phyloP scores from a whole-genome alignment of 2,888 invertebrate genomes.

The Bruchidius siliquastri region DNA sequence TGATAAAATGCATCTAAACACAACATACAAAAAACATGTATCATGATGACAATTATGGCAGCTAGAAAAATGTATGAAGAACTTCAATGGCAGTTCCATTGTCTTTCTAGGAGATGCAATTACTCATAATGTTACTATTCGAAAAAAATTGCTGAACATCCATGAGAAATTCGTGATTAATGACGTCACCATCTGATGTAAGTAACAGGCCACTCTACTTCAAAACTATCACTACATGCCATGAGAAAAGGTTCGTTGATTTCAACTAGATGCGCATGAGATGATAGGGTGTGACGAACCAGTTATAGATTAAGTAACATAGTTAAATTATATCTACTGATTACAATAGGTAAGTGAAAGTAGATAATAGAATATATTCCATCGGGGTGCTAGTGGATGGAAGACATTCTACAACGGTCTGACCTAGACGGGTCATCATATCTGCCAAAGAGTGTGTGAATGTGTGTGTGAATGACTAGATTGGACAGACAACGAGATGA shows the following conservation, averaged over 20 bases:
- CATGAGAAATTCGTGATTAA: not conserved
- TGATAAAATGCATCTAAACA: too few species aligned
- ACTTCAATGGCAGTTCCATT: too few species aligned
- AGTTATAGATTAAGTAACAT: conserved; percentile 31
- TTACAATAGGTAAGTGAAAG: conserved; percentile 27
- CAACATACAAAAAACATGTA: too few species aligned
- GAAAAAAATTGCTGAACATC: too few species aligned
- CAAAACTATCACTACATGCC: conserved; percentile 19
- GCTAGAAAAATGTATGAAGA: too few species aligned
- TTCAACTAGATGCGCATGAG: conserved; percentile 40
- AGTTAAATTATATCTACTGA: conserved; percentile 37
- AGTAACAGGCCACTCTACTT: not conserved
- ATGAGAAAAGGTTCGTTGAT: conserved; percentile 24
- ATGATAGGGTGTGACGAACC: conserved; percentile 44
- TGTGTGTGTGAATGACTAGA: conserved; percentile 17
- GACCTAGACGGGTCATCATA: not conserved
- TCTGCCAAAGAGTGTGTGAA: conserved; percentile 8
- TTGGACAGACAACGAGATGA: conserved; percentile 11
- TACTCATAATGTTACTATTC: too few species aligned
- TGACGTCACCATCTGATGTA: not conserved
- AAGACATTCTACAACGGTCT: not conserved
- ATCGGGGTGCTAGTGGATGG: conserved; percentile 16
- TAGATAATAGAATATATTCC: conserved; percentile 32
- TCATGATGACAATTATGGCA: too few species aligned
- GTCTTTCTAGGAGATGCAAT: too few species aligned